These are phyloP conservation scores for Hyalella azteca DNA, from an alignment of 2,888 invertebrate species.

Conservation along the genomic window DNA sequence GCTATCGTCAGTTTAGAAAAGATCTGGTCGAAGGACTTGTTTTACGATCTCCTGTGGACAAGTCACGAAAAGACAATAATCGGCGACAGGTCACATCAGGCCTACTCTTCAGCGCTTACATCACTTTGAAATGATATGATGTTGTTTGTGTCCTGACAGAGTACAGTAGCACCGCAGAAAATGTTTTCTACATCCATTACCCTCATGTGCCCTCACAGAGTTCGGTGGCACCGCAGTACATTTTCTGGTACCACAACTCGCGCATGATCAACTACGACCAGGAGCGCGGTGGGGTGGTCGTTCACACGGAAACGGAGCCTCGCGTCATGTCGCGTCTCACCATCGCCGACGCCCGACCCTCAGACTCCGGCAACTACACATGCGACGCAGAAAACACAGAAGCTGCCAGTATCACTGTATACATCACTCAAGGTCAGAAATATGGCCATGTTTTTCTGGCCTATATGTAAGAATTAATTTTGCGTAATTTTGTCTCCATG, in stretches of 20 bases:
- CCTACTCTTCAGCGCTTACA: too few relatives aligned
- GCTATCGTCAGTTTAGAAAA: too few relatives aligned
- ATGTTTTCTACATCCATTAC: not conserved
- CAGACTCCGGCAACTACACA: constrained; percentile 60
- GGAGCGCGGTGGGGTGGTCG: constrained; percentile 69
- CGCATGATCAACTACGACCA: constrained; percentile 93
- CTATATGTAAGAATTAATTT: constrained; percentile 83
- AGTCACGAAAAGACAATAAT: too few relatives aligned
- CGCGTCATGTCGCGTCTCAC: constrained; percentile 47
- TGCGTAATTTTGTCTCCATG: too few relatives aligned
- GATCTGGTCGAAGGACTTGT: too few relatives aligned
- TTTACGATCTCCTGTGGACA: too few relatives aligned
- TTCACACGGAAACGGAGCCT: constrained; percentile 62
- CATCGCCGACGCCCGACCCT: constrained; percentile 48
- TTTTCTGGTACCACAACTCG: constrained; percentile 94
- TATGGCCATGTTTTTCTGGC: constrained; percentile 89
- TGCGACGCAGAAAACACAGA: constrained; percentile 79
- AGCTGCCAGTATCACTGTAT: too few relatives aligned
- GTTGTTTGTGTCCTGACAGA: too few relatives aligned
- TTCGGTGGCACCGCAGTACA: constrained; percentile 89
- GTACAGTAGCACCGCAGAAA: not conserved
- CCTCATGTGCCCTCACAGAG: constrained; percentile 69
- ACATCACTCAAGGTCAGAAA: too few relatives aligned
- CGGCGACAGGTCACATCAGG: too few relatives aligned
- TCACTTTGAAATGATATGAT: too few relatives aligned